A percentile compares a stretch with the other conserved stretches of the same genome.
phyloP scores from a whole-genome alignment of 2,888 invertebrate genomes.

The Agrochola macilenta region DNA sequence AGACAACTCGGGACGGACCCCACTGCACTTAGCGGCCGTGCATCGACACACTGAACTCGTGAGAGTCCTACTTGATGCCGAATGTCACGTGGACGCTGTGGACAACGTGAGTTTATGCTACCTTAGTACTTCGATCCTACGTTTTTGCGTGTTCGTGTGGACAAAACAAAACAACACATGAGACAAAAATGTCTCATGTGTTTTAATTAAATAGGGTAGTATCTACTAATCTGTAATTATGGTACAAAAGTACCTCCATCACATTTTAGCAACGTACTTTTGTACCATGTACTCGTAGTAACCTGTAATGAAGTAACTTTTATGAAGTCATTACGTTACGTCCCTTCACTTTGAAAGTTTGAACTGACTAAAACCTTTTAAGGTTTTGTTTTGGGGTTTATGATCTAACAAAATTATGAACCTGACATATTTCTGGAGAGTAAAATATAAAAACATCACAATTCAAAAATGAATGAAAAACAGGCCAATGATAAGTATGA shows the following conservation, averaged over 20 bases:
- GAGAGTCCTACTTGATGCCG: slow-evolving; percentile 92
- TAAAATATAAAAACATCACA: neutral
- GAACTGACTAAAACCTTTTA: neutral
- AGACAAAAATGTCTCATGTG: neutral
- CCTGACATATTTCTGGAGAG: neutral
- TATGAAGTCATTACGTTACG: neutral
- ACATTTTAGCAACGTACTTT: neutral
- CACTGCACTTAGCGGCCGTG: slow-evolving; percentile 94
- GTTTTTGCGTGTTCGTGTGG: slow-evolving; percentile 41
- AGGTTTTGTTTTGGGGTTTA: neutral
- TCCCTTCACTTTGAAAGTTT: neutral
- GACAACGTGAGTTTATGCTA: slow-evolving; percentile 82
- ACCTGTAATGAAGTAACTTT: neutral
- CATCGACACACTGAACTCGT: slow-evolving; percentile 94
- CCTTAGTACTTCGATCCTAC: slow-evolving; percentile 57
- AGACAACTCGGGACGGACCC: slow-evolving; percentile 93
- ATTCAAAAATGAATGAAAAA: neutral
- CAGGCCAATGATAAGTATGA: neutral
- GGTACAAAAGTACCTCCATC: neutral
- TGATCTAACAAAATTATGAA: neutral
- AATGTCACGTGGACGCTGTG: slow-evolving; percentile 91
- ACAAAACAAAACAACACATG: slow-evolving; percentile 21
- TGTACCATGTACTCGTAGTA: no score
- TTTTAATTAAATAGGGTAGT: no score
- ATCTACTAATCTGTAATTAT: neutral